These are phyloP conservation scores for Acanthosepion esculentum DNA, from an alignment of 2,888 invertebrate genomes.

Conservation along the genomic window DNA sequence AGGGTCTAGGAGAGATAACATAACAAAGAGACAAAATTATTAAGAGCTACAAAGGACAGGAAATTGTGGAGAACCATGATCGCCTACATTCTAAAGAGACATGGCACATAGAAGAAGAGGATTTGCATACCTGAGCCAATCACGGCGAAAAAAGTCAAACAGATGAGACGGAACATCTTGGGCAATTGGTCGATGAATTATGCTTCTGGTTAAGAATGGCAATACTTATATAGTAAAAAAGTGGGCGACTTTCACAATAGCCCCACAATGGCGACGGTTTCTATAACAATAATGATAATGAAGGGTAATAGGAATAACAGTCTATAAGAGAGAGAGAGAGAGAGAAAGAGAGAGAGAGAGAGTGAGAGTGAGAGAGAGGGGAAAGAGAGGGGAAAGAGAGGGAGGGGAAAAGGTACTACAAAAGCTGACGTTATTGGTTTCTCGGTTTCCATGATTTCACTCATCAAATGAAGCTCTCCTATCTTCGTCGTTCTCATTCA, in stretches of 20 bases:
- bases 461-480: too few relatives aligned
- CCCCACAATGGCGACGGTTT: background rate
- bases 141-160: background rate
- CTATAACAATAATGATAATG: background rate
- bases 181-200: background rate
- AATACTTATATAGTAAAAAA: background rate
- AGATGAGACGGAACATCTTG: slow-evolving; percentile 11
- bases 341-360: background rate
- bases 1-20: too few relatives aligned
- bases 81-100: too few relatives aligned
- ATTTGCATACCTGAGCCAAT: background rate
- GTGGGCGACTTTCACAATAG: background rate
- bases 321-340: background rate
- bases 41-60: too few relatives aligned
- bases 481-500: too few relatives aligned
- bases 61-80: too few relatives aligned
- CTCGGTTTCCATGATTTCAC: too few relatives aligned
- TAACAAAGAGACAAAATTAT: too few relatives aligned
- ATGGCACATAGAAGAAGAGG: background rate
- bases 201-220: background rate
- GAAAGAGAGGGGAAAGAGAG: background rate
- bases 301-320: background rate
- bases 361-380: background rate
- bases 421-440: background rate
- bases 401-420: background rate